These are phyloP conservation scores for Chrysochloris asiatica DNA, from an alignment of 2,113 vertebrate genomes.

Conservation along the genomic window DNA sequence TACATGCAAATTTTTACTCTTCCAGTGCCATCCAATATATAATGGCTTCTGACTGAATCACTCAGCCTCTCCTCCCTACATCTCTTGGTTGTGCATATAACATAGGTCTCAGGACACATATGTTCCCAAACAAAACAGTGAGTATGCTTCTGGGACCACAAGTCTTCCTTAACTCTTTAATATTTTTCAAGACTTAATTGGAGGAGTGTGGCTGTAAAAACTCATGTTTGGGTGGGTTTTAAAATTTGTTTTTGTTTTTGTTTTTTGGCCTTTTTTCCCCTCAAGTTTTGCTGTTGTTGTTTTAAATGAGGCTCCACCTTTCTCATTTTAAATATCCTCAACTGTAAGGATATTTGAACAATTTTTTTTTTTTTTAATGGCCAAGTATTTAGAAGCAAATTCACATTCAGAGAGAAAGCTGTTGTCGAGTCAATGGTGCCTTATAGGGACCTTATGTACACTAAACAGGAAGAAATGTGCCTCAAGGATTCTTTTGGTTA, in stretches of 20 bases:
- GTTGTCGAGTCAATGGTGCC: neutral
- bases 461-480: neutral
- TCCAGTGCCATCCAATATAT: neutral
- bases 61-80: neutral
- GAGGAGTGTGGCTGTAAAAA: neutral
- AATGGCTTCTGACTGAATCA: neutral
- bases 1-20: neutral
- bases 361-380: no score
- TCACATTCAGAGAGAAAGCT: neutral
- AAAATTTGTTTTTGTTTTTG: no score
- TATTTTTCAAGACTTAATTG: neutral
- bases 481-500: no score
- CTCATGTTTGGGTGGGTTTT: no score
- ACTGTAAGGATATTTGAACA: neutral
- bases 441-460: neutral
- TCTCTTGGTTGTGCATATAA: neutral
- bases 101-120: neutral
- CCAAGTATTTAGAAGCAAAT: neutral
- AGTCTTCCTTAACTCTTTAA: neutral
- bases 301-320: neutral
- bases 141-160: neutral
- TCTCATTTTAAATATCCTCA: neutral
- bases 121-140: neutral
- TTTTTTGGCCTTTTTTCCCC: neutral
- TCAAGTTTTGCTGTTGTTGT: neutral